Evolutionary conservation across 2,888 invertebrate species (phyloP), one percentile per base, ranked within the genome.

Genomic region (Allacma fusca): DNA sequence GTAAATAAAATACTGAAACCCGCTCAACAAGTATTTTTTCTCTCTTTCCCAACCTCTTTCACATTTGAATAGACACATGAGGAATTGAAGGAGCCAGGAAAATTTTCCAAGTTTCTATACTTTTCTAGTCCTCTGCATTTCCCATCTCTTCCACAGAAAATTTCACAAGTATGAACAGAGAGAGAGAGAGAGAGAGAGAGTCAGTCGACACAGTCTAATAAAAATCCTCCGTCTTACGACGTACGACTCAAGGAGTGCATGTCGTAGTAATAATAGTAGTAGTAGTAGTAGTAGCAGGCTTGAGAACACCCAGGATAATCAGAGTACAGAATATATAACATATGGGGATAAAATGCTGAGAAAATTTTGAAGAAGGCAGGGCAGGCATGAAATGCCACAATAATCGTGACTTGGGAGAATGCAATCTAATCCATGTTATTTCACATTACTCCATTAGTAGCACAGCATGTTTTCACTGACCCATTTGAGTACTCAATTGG

Each of bases 401-500:
- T 70, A 75, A 64, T 59, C 43, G 64, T 73, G 78, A 75, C 78
- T 71, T 70, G 75, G 34, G 71, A 78, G 71, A 78, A 75, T 29
- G 62, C 62, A 62, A 73, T 73, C 73, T 62, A 62, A 73, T 73
- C 73, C 73, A 62, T 73, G 62, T 73, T 73, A 73, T 73, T 73
- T 64, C 34, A 73, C 62, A 71, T 71, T 71, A 71, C 71, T 19
- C 50, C 71, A 71, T 57, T 57, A 71, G 57, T 62, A 28, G 34
- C 40, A 43, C 50, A 71, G 26, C 71, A 71, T 57, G 59, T 69
- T 70, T 62, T 77, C 77, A 75, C 70, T 77, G 79, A 79, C 77
- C 79, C 79, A 77, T 79, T 77, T 77, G 75, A 77, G 75, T 43
- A 75, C 74, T 79, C 79, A 79, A 79, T 79, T 79, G 79, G 62